phyloP scores from a whole-genome alignment of 2,888 invertebrate species.

The Eupithecia inturbata region DNA sequence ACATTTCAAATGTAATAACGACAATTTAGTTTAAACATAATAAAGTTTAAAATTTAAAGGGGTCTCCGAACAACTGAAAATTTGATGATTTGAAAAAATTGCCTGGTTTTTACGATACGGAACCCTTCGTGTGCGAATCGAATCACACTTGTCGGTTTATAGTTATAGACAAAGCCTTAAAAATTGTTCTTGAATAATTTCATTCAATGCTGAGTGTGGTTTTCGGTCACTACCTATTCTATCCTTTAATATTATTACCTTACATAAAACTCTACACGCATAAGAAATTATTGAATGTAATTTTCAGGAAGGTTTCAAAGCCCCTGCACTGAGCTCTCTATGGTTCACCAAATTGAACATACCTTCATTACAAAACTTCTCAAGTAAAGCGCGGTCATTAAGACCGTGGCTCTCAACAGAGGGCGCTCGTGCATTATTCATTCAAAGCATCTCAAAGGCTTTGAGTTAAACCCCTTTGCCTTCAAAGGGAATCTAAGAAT shows the following conservation, averaged over 20 bases:
- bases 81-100: no score
- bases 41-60: no score
- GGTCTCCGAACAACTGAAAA: no score
- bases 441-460: slow-evolving; percentile 36
- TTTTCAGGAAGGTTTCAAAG: background rate
- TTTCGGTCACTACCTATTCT: background rate
- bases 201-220: no score
- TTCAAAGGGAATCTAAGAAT: slow-evolving; percentile 41
- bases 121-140: no score
- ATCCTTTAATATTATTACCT: background rate
- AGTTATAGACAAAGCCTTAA: no score
- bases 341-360: slow-evolving; percentile 14
- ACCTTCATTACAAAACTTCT: background rate
- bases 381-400: slow-evolving; percentile 19
- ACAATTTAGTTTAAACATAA: no score
- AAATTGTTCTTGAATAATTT: no score
- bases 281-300: background rate
- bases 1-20: no score
- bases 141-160: no score
- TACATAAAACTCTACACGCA: background rate
- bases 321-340: background rate
- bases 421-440: slow-evolving; percentile 32
- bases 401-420: slow-evolving; percentile 11
- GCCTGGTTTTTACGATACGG: no score
- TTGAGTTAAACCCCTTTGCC: slow-evolving; percentile 27